Evolutionary conservation across 35 echinoderm and acorn worm species (phyloP).

Genomic region (Stichopus chloronotus): DNA sequence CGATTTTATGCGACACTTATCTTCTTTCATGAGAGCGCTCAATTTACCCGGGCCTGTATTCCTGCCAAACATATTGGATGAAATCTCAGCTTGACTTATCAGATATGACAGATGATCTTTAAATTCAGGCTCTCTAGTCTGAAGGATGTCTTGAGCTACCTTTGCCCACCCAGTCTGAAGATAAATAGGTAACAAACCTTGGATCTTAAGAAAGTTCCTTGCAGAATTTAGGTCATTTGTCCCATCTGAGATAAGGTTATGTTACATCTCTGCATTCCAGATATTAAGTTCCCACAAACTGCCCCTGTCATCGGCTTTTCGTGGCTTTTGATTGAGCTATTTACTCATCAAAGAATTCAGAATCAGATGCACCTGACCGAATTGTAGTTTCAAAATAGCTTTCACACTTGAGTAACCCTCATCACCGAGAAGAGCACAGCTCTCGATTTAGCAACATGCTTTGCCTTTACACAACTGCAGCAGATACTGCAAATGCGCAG

Average conservation of each 20-base stretch:
- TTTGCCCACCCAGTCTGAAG: constrained; percentile 53
- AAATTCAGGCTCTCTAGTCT: constrained; percentile 35
- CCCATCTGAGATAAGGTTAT: constrained; percentile 41
- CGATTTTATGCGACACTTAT: background rate
- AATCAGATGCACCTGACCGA: constrained; percentile 35
- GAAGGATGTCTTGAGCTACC: constrained; percentile 40
- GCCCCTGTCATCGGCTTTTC: constrained; percentile 38
- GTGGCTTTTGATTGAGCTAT: constrained; percentile 2
- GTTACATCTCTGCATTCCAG: constrained; percentile 45
- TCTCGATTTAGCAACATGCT: constrained; percentile 47
- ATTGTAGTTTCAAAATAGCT: constrained; percentile 27
- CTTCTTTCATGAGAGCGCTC: background rate
- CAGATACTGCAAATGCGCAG: constrained; percentile 24
- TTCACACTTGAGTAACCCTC: constrained; percentile 28
- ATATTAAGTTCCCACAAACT: constrained; percentile 47
- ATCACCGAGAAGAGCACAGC: constrained; percentile 45
- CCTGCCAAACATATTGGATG: constrained; percentile 64
- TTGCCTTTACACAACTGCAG: constrained; percentile 53
- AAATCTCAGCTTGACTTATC: constrained; percentile 56
- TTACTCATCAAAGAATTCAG: constrained; percentile 20
- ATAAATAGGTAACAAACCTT: background rate
- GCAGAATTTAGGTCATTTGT: constrained; percentile 53
- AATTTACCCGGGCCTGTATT: constrained; percentile 11
- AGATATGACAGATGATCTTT: constrained; percentile 43
- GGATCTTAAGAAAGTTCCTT: background rate